Evolutionary conservation across 2,888 invertebrate species (phyloP).

Genomic region (Entomobrya multifasciata): DNA sequence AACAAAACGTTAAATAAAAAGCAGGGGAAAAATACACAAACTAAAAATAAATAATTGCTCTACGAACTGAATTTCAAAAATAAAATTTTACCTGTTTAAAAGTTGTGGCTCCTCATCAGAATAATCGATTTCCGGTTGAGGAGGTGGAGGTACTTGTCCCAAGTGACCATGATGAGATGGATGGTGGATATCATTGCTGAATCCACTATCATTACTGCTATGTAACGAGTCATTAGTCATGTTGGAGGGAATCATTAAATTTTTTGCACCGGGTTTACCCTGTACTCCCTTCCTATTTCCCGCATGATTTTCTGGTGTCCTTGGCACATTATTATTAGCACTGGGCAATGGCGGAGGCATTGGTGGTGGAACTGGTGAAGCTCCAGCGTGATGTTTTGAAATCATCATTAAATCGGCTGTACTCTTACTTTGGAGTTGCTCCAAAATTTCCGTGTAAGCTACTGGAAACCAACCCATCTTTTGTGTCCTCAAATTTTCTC

Average conservation of each 20-base stretch:
- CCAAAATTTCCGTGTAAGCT: constrained; percentile 92
- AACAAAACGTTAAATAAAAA: constrained; percentile 53
- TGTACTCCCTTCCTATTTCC: not conserved
- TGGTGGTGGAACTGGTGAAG: constrained; percentile 75
- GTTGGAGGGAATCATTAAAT: constrained; percentile 78
- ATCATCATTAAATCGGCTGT: constrained; percentile 78
- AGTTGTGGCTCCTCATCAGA: constrained; percentile 88
- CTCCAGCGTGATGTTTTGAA: constrained; percentile 75
- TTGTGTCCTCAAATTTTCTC: constrained; percentile 95
- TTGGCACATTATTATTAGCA: constrained; percentile 28
- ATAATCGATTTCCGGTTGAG: constrained; percentile 94
- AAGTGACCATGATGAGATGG: constrained; percentile 18
- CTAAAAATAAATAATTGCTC: too few relatives aligned
- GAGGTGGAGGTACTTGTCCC: constrained; percentile 85
- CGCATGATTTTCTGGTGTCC: constrained; percentile 25
- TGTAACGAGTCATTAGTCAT: constrained; percentile 86
- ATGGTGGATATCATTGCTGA: constrained; percentile 87
- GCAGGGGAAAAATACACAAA: constrained; percentile 18
- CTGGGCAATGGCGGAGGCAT: constrained; percentile 77
- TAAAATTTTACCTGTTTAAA: constrained; percentile 72
- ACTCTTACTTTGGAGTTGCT: constrained; percentile 81
- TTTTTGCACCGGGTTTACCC: constrained; percentile 45
- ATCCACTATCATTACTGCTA: constrained; percentile 95
- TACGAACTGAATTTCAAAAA: too few relatives aligned
- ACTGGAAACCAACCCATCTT: constrained; percentile 97